phyloP scores from a whole-genome alignment of 1,140 invertebrate genomes.

The Drosophila tropicalis region DNA sequence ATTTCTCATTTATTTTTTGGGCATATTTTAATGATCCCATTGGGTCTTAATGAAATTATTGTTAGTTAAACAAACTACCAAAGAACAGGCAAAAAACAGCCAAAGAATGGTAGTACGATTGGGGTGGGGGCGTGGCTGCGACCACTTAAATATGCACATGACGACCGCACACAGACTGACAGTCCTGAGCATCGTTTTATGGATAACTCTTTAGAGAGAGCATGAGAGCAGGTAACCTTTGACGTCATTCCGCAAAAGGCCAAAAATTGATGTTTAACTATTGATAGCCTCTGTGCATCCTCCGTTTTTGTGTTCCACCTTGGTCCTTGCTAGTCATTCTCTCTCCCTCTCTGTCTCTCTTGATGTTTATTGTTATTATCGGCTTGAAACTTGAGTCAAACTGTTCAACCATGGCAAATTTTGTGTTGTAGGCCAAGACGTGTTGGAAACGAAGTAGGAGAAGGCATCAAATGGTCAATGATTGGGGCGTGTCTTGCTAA shows the following conservation, averaged over 20 bases:
- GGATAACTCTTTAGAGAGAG: conserved; percentile 43
- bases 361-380: conserved; percentile 46
- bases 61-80: conserved; percentile 62
- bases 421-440: not conserved
- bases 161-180: conserved; percentile 3
- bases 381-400: conserved; percentile 25
- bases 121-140: not conserved
- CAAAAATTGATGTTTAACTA: conserved; percentile 61
- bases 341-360: too few relatives aligned
- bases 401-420: not conserved
- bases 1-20: conserved; percentile 67
- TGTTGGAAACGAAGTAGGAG: not conserved
- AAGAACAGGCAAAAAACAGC: not conserved
- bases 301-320: not conserved
- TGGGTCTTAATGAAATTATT: conserved; percentile 81
- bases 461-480: conserved; percentile 34
- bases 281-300: conserved; percentile 46
- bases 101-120: not conserved
- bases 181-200: conserved; percentile 30
- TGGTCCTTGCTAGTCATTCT: not conserved
- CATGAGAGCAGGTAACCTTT: conserved; percentile 39
- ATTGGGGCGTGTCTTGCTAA: conserved; percentile 39
- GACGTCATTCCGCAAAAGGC: conserved; percentile 44
- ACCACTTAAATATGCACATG: conserved; percentile 22
- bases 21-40: conserved; percentile 82